Conservation (phyloP, 2,113 vertebrate species). For the Silurus glanis region DNA sequence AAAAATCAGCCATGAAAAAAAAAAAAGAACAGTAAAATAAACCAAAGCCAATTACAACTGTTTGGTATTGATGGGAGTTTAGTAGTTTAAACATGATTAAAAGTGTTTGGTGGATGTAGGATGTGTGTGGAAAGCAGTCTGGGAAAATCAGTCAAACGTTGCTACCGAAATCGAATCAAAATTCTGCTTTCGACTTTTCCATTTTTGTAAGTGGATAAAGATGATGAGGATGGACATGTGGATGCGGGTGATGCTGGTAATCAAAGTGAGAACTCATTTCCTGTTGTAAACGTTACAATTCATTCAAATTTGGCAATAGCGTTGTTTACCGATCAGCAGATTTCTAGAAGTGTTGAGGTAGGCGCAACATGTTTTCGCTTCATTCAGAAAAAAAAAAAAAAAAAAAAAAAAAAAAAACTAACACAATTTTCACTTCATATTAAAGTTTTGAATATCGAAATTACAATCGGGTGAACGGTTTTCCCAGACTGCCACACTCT, state of each 20-base stretch:
- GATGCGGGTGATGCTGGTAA: background rate
- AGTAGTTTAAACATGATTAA: background rate
- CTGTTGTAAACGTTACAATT: background rate
- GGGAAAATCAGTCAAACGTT: background rate
- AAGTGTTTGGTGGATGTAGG: background rate
- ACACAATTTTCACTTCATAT: too few relatives aligned
- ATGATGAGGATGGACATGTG: too few relatives aligned
- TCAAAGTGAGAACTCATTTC: background rate
- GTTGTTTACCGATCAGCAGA: background rate
- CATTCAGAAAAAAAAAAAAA: too few relatives aligned
- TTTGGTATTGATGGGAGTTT: slow-evolving; percentile 52
- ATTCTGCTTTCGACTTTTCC: too few relatives aligned
- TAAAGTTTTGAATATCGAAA: background rate
- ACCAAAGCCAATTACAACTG: background rate
- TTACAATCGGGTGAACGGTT: background rate
- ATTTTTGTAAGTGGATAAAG: too few relatives aligned
- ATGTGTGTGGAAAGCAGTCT: background rate
- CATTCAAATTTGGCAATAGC: background rate
- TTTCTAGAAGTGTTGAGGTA: background rate
- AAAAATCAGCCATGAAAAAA: background rate
- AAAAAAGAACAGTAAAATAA: background rate
- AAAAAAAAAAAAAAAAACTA: too few relatives aligned
- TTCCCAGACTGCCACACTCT: background rate
- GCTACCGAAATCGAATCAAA: background rate
- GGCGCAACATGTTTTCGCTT: too few relatives aligned